Base-by-base conservation (phyloP, 2,888 invertebrate species). In the Apodemia mormo region DNA sequence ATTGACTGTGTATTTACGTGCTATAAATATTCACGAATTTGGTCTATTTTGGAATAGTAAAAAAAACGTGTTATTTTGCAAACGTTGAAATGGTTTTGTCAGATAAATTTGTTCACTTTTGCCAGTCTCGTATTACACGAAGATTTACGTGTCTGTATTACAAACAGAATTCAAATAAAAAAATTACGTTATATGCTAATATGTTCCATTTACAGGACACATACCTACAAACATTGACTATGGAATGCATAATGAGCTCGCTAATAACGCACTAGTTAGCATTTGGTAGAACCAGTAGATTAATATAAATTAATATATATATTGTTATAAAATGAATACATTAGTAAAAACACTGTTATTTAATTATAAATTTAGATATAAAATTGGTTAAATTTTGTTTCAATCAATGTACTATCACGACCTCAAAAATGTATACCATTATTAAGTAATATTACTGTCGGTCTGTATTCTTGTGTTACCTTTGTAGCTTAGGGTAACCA, bases 131-230 rank as follows among this genome's bases (percentile, higher is more conserved):
- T 58, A 9, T 30, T 30, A 9, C 58, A 29, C 29, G 30, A 58
- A 58, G 10, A 22, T 30, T 30, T 58, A 58, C 58, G 58, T 58
- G 58, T 58, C 10, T 58, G 3, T 29, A 58, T 6, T 58, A 58
- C 58, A 58, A 58, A 58, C 58, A 10, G 29, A 30, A 58, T 58
- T 58, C 29, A 58, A 58, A 58, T 29, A 58, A 29, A 30, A 22
- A 29, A 29, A 3, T 30, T 9, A 58, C 29, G 10, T 58, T 58
- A 58, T 30, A 58, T 30, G 58, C 29, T 58, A 58, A 58, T 58
- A 30, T 29, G 22, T n/a, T 4, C 58, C 29, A 58, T 58, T 58
- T 58, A 58, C 58, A n/a, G 58, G 58, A 58, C 29, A 29, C 4
- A 58, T n/a, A 30, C 58, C 30, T 10, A 30, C 9, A 29, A 22